Base-by-base conservation (phyloP, 2,797 vertebrate species). In the Meriones psammophilus region DNA sequence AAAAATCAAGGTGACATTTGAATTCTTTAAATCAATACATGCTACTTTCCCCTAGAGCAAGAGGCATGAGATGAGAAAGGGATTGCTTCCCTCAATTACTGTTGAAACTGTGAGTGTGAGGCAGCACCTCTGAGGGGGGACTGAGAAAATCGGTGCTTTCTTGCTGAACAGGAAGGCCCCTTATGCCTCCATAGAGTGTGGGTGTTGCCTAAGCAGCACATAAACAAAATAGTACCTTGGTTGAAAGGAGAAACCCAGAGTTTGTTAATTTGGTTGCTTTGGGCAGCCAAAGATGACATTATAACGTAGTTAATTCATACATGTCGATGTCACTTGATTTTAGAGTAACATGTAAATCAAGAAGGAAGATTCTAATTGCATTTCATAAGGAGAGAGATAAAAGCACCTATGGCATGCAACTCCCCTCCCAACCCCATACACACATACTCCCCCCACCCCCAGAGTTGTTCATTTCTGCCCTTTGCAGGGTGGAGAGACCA, bases 301-400 rank as follows among this genome's bases (percentile, higher is more conserved):
- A 20, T 77, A 68, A 68, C 39, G 24, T 9, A 20, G 20, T 42
- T 56, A 81, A 76, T 87, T 79, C 50, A 84, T 50, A 54, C 17
- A 20, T 36, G 14, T 54, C 89, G 71, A 69, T 26, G 14, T 64
- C 33, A 30, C 50, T 92, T 87, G 69, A 81, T 39, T 81, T 87
- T 78, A 87, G 74, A 68, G 78, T 39, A 91, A 33, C 33, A 30
- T 46, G 46, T 7, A 73, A n/a, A 22, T 86, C 18, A 28, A 60
- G 33, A 73, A 66, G 80, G 46, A 86, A 68, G 71, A 78, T 14
- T 71, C 7, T 54, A 62, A 1, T 36, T 91, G 62, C 24, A 92
- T 91, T 96, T 87, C 91, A 80, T 24, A 69, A 80, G 8, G 89
- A 89, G 30, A 88, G 24, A 79, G 46, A 42, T 46, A 58, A 77